A percentile compares a stretch with the other conserved stretches of the same genome.
Conservation (phyloP, 2,113 vertebrate genomes). For the Sturnus vulgaris region DNA sequence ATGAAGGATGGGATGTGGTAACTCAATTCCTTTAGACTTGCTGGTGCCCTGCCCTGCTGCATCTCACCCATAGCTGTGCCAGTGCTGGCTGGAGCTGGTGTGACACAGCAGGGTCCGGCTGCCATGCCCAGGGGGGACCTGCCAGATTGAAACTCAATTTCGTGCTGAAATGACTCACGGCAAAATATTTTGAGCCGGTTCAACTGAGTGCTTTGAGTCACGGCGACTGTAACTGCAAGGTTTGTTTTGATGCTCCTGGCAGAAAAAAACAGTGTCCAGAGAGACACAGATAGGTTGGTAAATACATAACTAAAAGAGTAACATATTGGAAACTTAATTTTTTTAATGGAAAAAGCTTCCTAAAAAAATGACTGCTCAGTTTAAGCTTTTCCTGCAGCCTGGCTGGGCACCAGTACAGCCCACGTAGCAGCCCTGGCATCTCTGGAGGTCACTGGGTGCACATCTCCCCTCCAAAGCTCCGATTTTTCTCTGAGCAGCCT, state of each 20-base stretch:
- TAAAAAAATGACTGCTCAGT: not conserved
- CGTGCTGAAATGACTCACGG: not conserved
- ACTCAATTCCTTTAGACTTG: not conserved
- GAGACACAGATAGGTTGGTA: not conserved
- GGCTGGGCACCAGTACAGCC: not conserved
- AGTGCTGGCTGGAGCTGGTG: not conserved
- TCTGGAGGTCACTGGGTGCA: accelerated
- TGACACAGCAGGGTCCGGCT: not conserved
- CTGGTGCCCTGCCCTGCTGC: not conserved
- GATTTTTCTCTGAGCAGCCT: not conserved
- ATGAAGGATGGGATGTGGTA: not conserved
- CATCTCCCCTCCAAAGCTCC: not conserved
- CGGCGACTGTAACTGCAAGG: not conserved
- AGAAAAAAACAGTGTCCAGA: not conserved
- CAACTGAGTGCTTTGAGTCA: not conserved
- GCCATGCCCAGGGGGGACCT: not conserved
- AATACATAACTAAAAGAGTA: not conserved
- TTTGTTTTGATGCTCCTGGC: not conserved
- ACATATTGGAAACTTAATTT: not conserved
- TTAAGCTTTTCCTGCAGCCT: not conserved
- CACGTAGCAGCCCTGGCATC: not conserved
- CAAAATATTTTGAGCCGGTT: not conserved
- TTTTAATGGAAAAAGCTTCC: not conserved
- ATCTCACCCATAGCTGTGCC: not conserved
- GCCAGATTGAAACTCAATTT: not conserved